These are phyloP conservation scores for Malurus leucopterus DNA, from an alignment of 2,797 vertebrate species.

Conservation along the genomic window DNA sequence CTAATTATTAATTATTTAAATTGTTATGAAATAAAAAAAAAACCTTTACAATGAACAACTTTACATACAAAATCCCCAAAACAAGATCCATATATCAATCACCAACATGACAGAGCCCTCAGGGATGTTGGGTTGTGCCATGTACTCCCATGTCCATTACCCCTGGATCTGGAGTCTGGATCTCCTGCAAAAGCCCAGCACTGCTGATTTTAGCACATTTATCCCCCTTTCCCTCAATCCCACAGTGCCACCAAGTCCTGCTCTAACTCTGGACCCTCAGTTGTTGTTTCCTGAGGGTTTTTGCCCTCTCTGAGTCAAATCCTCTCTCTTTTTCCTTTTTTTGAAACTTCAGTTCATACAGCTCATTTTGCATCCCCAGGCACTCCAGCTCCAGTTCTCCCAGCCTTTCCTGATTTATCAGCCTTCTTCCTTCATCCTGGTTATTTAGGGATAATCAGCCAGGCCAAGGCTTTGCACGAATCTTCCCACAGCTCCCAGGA, in stretches of 20 bases:
- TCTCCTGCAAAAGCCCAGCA: neutral
- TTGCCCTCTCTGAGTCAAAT: neutral
- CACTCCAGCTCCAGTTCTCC: neutral
- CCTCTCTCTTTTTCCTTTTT: neutral
- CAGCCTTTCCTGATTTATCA: neutral
- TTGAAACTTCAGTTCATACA: neutral
- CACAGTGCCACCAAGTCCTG: accelerated
- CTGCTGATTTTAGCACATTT: neutral
- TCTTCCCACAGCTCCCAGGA: neutral
- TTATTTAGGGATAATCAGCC: neutral
- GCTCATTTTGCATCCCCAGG: neutral
- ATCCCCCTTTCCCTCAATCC: too few species aligned
- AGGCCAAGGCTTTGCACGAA: accelerated
- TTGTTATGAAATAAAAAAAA: too few species aligned
- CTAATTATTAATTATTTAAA: too few species aligned
- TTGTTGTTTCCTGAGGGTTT: neutral
- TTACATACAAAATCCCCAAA: too few species aligned
- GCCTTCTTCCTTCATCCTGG: neutral
- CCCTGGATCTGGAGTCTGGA: neutral
- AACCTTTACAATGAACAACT: too few species aligned
- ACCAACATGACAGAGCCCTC: neutral
- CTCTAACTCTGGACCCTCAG: neutral
- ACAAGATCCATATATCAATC: too few species aligned
- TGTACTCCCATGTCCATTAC: accelerated
- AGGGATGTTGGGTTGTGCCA: neutral